phyloP scores from a whole-genome alignment of 2,888 invertebrate species.

The Drosophila yooni region DNA sequence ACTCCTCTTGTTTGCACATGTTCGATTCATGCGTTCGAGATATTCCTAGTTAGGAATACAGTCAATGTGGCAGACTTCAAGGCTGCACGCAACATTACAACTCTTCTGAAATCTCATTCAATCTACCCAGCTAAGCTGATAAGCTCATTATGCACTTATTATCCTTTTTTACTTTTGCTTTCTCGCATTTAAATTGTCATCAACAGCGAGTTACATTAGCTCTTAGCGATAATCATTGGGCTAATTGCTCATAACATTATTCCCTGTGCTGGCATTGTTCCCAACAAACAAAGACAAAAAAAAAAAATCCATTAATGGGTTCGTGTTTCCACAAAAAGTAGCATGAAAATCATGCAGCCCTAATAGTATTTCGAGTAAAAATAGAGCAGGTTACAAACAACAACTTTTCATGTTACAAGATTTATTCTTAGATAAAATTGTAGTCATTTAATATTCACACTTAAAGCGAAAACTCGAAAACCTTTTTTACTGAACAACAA shows the following conservation, averaged over 20 bases:
- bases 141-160: neutral
- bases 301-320: constrained; percentile 27
- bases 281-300: neutral
- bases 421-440: neutral
- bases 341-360: neutral
- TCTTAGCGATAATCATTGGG: constrained; percentile 30
- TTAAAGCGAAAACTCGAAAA: neutral
- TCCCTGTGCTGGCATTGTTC: constrained; percentile 1
- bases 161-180: neutral
- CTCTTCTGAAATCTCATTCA: constrained; percentile 22
- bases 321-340: constrained; percentile 23
- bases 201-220: constrained; percentile 29
- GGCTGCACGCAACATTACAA: constrained; percentile 16
- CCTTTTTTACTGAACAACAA: neutral
- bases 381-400: neutral
- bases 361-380: neutral
- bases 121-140: constrained; percentile 1
- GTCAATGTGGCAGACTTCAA: constrained; percentile 10
- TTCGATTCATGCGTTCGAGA: constrained; percentile 2
- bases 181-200: constrained; percentile 19
- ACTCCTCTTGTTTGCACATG: constrained; percentile 7
- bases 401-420: neutral
- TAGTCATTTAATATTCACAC: neutral
- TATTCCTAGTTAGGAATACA: constrained; percentile 1
- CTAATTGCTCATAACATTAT: constrained; percentile 47